These are phyloP conservation scores for Centropus bengalensis DNA, from an alignment of 2,113 vertebrate species.

Conservation along the genomic window DNA sequence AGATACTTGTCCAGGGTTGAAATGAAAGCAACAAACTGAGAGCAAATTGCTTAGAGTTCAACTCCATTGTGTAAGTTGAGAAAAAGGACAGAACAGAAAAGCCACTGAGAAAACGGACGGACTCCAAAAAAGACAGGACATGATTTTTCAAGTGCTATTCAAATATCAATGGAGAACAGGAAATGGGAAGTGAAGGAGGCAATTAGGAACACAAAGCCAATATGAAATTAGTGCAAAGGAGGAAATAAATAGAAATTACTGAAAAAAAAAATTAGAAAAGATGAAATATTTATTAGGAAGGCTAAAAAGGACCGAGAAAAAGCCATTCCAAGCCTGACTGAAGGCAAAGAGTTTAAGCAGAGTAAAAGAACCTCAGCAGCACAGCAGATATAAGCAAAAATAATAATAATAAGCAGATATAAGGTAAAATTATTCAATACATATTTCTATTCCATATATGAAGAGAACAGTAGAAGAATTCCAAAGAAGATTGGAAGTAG, in stretches of 20 bases:
- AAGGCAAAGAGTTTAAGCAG: background rate
- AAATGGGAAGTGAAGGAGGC: background rate
- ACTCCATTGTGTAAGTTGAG: background rate
- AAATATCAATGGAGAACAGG: background rate
- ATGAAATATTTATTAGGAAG: conserved; percentile 52
- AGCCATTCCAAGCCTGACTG: background rate
- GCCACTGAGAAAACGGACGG: background rate
- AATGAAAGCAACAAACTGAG: background rate
- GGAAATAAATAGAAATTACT: conserved; percentile 38
- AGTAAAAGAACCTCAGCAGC: background rate
- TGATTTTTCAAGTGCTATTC: background rate
- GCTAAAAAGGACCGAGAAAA: background rate
- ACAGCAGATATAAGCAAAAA: background rate
- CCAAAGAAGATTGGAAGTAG: no score
- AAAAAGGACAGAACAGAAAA: background rate
- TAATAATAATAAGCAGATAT: no score
- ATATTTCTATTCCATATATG: background rate
- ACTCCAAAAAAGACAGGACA: background rate
- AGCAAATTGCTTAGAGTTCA: background rate
- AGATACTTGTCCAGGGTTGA: background rate
- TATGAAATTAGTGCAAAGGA: conserved; percentile 5
- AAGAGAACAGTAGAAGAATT: background rate
- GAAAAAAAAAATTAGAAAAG: conserved; percentile 39
- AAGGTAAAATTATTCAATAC: background rate
- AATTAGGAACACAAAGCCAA: conserved; percentile 37